Percentiles rank a stretch among this genome's conserved stretches.
Conservation (phyloP, 2,888 invertebrate species). For the Deilephila elpenor region DNA sequence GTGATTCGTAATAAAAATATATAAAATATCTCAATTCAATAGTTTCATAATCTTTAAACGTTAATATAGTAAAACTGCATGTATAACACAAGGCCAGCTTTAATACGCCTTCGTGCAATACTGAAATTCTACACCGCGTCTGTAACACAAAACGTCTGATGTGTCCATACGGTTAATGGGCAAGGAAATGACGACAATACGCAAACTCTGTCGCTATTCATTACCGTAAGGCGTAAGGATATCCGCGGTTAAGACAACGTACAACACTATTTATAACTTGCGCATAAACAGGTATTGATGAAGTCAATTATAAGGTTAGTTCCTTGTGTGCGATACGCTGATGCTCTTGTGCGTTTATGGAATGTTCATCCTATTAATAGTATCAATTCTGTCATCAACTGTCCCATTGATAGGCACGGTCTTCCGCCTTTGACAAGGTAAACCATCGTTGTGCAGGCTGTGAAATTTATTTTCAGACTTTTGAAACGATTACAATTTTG, state of each 20-base stretch:
- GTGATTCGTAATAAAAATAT: too few species aligned
- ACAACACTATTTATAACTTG: slow-evolving; percentile 7
- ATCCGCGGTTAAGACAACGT: slow-evolving; percentile 14
- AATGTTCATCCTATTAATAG: too few species aligned
- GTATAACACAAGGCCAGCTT: too few species aligned
- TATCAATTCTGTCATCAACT: too few species aligned
- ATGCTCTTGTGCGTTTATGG: not conserved
- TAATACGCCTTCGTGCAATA: not conserved
- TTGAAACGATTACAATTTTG: too few species aligned
- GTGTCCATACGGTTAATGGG: slow-evolving; percentile 17
- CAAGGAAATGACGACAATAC: slow-evolving; percentile 21
- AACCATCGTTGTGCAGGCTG: too few species aligned
- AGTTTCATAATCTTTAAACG: too few species aligned
- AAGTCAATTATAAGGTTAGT: not conserved
- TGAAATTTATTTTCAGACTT: too few species aligned
- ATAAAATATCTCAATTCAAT: too few species aligned
- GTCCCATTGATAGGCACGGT: too few species aligned
- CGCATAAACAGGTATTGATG: slow-evolving; percentile 2
- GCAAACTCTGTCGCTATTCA: slow-evolving; percentile 24
- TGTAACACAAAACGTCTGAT: slow-evolving; percentile 24
- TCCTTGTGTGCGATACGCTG: not conserved
- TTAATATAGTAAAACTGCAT: too few species aligned
- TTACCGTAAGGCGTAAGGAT: slow-evolving; percentile 15
- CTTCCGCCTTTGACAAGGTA: too few species aligned
- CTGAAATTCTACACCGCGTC: slow-evolving; percentile 18